Conservation (phyloP, 1,140 invertebrate genomes). For the Andricus grossulariae region DNA sequence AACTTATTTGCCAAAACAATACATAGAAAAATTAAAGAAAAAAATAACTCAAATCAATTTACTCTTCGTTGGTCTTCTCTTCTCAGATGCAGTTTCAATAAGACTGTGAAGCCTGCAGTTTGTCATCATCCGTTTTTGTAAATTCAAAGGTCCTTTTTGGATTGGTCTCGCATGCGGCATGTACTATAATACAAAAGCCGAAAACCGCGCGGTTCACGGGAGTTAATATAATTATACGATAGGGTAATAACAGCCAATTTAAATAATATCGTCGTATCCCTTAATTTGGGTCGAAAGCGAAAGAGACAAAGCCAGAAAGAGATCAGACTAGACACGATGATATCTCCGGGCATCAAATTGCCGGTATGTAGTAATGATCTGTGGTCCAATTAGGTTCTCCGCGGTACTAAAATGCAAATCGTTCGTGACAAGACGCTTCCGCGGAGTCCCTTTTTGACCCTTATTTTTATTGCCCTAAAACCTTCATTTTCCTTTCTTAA, state of each 20-base stretch:
- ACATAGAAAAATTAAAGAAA: no score
- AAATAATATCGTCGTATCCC: slow-evolving; percentile 45
- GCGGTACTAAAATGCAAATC: neutral
- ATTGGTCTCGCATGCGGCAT: slow-evolving; percentile 36
- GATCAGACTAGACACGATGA: neutral
- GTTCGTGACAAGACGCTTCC: neutral
- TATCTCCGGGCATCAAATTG: slow-evolving; percentile 25
- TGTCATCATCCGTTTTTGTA: slow-evolving; percentile 48
- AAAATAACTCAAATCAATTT: no score
- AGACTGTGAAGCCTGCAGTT: neutral
- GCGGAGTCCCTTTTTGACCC: no score
- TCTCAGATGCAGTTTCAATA: neutral
- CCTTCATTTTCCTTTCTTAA: no score
- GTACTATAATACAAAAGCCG: slow-evolving; percentile 21
- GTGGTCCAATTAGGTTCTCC: neutral
- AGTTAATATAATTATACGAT: slow-evolving; percentile 58
- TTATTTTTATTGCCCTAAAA: no score
- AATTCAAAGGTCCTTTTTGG: slow-evolving; percentile 37
- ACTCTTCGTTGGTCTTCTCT: no score
- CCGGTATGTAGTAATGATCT: neutral
- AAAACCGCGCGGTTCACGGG: slow-evolving; percentile 37
- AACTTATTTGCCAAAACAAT: no score
- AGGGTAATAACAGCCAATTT: slow-evolving; percentile 49
- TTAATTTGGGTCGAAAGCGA: slow-evolving; percentile 19
- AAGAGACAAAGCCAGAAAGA: neutral